Evolutionary conservation across 1,140 invertebrate genomes (phyloP).

Genomic region (Pachypsylla venusta): DNA sequence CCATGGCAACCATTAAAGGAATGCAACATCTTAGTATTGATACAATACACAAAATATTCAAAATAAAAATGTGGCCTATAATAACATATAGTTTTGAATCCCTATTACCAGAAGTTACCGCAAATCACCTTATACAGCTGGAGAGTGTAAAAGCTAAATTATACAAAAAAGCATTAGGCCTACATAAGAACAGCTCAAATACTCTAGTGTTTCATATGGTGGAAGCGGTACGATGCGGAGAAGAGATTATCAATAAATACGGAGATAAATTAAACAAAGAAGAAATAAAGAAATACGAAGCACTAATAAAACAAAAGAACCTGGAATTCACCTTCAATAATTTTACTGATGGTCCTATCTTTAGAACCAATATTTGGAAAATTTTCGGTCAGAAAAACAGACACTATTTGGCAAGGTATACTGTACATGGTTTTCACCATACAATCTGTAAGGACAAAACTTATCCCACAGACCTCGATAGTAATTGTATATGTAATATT

Average conservation of each 20-base stretch:
- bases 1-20: not conserved
- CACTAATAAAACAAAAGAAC: not conserved
- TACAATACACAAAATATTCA: not conserved
- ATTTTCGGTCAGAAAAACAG: not conserved
- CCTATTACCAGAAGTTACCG: not conserved
- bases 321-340: not conserved
- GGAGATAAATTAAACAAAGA: not conserved
- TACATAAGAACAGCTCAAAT: not conserved
- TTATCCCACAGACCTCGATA: not conserved
- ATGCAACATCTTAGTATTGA: constrained; percentile 2
- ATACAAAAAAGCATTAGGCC: not conserved
- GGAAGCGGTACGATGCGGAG: not conserved
- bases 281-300: not conserved
- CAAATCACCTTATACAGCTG: not conserved
- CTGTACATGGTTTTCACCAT: constrained; percentile 1
- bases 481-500: not conserved
- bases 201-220: not conserved
- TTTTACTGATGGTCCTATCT: not conserved
- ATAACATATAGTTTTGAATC: not conserved
- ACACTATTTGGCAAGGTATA: not conserved
- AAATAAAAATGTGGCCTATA: not conserved
- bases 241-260: not conserved
- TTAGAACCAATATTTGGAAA: not conserved
- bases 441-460: not conserved
- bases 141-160: not conserved